phyloP scores from a whole-genome alignment of 2,888 invertebrate genomes.

The Nyleta sp. region DNA sequence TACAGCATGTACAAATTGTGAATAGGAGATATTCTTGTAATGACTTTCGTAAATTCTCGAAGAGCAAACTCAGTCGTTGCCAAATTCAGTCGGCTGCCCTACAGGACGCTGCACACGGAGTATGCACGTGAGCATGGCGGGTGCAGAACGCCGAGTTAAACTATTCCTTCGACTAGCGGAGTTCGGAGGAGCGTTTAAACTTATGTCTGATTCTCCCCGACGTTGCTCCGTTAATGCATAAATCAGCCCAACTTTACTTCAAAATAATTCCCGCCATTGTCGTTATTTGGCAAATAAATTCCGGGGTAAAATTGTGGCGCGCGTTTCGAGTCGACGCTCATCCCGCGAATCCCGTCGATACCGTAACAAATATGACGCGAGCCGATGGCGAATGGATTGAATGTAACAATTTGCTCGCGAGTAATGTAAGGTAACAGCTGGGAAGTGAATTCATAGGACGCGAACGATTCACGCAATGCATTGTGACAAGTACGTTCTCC shows the following conservation, averaged over 20 bases:
- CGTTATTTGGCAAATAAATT: conserved; percentile 39
- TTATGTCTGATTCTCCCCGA: conserved; percentile 55
- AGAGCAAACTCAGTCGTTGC: conserved; percentile 57
- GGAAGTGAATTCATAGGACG: conserved; percentile 12
- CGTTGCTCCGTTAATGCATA: conserved; percentile 53
- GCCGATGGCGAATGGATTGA: too few species aligned
- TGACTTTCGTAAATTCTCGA: conserved; percentile 58
- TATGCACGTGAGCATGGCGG: conserved; percentile 47
- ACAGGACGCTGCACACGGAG: conserved; percentile 49
- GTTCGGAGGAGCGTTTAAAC: conserved; percentile 59
- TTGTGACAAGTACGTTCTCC: conserved; percentile 8
- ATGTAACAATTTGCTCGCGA: too few species aligned
- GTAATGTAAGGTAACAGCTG: neutral
- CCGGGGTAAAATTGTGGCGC: too few species aligned
- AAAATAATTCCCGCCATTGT: conserved; percentile 48
- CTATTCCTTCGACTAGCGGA: conserved; percentile 57
- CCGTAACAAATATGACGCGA: too few species aligned
- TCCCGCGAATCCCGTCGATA: too few species aligned
- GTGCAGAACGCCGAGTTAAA: conserved; percentile 49
- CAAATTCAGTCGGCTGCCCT: conserved; percentile 46
- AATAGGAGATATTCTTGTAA: conserved; percentile 47
- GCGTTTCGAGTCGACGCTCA: too few species aligned
- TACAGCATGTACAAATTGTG: conserved; percentile 22
- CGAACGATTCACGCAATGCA: conserved; percentile 13
- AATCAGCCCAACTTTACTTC: conserved; percentile 48